Conservation (phyloP, 2,113 vertebrate species). For the Grammomys surdaster region DNA sequence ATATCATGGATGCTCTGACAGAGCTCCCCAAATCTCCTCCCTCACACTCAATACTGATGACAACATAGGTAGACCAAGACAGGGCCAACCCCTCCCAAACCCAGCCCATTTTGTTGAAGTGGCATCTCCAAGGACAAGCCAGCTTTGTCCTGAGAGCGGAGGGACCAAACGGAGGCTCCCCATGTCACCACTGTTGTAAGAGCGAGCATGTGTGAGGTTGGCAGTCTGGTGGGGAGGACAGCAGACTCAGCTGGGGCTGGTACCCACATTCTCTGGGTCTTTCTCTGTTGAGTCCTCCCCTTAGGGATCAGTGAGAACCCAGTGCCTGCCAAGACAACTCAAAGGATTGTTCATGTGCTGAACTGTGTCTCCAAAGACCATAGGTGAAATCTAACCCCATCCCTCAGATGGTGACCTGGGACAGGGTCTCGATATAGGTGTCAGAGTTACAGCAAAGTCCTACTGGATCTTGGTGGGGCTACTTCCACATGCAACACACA, state of each 20-base stretch:
- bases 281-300: no score
- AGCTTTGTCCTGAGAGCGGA: background rate
- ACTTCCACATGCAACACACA: background rate
- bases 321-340: background rate
- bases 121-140: background rate
- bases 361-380: background rate
- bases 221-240: fast-evolving
- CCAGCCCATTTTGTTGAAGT: background rate
- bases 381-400: fast-evolving
- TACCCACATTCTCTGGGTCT: fast-evolving
- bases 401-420: background rate
- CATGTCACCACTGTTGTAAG: background rate
- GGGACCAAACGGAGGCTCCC: fast-evolving
- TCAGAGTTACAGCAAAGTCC: background rate
- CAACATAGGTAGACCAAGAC: background rate
- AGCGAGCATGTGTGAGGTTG: background rate
- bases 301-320: fast-evolving
- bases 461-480: background rate
- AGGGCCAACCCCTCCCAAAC: background rate
- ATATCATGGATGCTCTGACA: fast-evolving
- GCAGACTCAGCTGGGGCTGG: fast-evolving
- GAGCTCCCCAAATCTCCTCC: fast-evolving
- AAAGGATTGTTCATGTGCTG: background rate
- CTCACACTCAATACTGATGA: background rate
- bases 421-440: background rate